Conservation (phyloP, 2,888 invertebrate genomes). For the Asteroscopus sphinx region DNA sequence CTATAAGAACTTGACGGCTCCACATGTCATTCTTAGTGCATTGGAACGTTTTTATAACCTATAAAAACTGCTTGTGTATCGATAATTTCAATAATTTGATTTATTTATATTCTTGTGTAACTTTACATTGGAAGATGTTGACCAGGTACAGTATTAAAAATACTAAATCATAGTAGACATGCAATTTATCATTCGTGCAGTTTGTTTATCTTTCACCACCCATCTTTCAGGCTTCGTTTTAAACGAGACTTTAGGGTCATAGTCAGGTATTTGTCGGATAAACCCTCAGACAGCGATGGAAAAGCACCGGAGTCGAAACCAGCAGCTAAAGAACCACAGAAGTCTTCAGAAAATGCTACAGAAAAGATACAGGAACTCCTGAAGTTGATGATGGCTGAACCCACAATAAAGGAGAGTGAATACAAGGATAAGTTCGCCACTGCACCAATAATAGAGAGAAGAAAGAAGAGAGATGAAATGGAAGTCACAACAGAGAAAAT, state of each 20-base stretch:
- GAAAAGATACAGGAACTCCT: slow-evolving; percentile 83
- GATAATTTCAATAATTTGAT: background rate
- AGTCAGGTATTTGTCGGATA: slow-evolving; percentile 72
- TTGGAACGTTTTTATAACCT: slow-evolving; percentile 53
- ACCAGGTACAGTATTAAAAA: slow-evolving; percentile 56
- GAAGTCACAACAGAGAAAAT: slow-evolving; percentile 80
- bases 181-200: background rate
- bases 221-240: slow-evolving; percentile 64
- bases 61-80: slow-evolving; percentile 25
- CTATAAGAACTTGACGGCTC: background rate
- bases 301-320: slow-evolving; percentile 64
- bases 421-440: slow-evolving; percentile 78
- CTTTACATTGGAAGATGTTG: slow-evolving; percentile 58
- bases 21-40: slow-evolving; percentile 9
- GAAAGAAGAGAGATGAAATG: slow-evolving; percentile 69
- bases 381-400: slow-evolving; percentile 81
- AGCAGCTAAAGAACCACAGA: slow-evolving; percentile 52
- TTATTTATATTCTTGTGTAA: slow-evolving; percentile 9
- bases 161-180: background rate
- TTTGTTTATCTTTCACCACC: background rate
- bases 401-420: slow-evolving; percentile 78
- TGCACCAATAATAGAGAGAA: slow-evolving; percentile 72
- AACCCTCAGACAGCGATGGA: slow-evolving; percentile 72
- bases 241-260: slow-evolving; percentile 68
- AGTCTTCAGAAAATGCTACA: slow-evolving; percentile 66